Percentiles rank a stretch among this genome's conserved stretches.
Evolutionary conservation across 2,888 invertebrate genomes (phyloP).

Genomic region (Metopia argyrocephala): DNA sequence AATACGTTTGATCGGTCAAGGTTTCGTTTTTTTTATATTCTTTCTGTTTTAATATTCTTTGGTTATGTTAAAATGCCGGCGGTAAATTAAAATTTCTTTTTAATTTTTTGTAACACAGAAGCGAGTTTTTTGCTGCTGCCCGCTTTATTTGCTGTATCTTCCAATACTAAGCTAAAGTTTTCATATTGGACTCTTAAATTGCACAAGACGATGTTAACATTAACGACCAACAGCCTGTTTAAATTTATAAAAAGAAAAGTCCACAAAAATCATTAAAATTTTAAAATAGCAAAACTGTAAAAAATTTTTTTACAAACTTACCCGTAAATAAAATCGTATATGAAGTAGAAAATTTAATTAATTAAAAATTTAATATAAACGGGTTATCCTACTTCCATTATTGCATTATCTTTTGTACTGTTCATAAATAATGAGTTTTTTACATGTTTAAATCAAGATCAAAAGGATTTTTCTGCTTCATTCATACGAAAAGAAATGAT

Average conservation of each 20-base stretch:
- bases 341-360: no score
- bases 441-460: conserved; percentile 51
- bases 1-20: neutral
- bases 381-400: no score
- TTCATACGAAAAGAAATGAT: conserved; percentile 17
- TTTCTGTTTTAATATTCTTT: no score
- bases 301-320: no score
- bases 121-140: conserved; percentile 2
- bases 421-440: conserved; percentile 50
- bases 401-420: neutral
- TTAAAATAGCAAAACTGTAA: no score
- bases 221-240: no score
- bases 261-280: no score
- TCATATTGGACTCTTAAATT: neutral
- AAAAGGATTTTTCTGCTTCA: conserved; percentile 32
- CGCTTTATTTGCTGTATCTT: neutral
- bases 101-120: conserved; percentile 53
- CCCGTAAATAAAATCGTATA: no score
- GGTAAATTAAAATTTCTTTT: conserved; percentile 70
- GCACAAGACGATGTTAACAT: neutral
- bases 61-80: conserved; percentile 73
- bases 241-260: no score
- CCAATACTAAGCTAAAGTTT: neutral
- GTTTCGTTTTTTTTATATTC: neutral
- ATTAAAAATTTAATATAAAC: no score